A percentile compares a stretch with the other conserved stretches of the same genome.
phyloP scores from a whole-genome alignment of 2,113 vertebrate species.

The Lethenteron reissneri region DNA sequence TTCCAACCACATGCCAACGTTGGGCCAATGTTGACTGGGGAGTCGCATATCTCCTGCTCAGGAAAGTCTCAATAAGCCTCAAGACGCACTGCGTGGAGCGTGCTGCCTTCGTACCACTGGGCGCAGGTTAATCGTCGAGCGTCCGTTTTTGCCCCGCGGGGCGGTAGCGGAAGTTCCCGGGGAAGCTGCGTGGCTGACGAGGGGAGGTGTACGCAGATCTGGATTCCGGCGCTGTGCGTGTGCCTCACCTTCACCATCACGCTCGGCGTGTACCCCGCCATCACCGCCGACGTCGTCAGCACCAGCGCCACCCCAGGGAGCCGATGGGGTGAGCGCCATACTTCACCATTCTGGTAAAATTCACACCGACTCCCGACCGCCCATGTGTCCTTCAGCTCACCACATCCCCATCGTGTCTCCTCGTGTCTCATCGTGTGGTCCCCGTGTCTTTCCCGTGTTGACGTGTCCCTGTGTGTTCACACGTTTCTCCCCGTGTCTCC shows the following conservation, averaged over 20 bases:
- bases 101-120: slow-evolving; percentile 7
- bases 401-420: no score
- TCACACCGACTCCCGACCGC: background rate
- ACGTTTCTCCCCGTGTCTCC: background rate
- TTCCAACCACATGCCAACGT: no score
- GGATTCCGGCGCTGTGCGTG: slow-evolving; percentile 53
- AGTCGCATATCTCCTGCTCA: background rate
- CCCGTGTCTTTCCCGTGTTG: background rate
- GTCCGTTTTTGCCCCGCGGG: no score
- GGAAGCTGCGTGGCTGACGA: no score
- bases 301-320: slow-evolving; percentile 6
- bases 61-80: background rate
- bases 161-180: no score
- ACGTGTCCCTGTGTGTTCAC: no score
- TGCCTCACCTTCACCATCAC: slow-evolving; percentile 49
- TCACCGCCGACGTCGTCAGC: slow-evolving; percentile 39
- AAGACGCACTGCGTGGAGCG: background rate
- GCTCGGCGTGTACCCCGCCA: slow-evolving; percentile 47
- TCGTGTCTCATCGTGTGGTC: background rate
- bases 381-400: background rate
- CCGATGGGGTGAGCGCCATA: background rate
- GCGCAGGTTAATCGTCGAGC: no score
- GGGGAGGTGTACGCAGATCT: slow-evolving; percentile 24
- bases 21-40: background rate
- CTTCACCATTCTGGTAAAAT: rapidly evolving